Conservation (phyloP, 1,140 invertebrate genomes). For the Archivesica marissinica region DNA sequence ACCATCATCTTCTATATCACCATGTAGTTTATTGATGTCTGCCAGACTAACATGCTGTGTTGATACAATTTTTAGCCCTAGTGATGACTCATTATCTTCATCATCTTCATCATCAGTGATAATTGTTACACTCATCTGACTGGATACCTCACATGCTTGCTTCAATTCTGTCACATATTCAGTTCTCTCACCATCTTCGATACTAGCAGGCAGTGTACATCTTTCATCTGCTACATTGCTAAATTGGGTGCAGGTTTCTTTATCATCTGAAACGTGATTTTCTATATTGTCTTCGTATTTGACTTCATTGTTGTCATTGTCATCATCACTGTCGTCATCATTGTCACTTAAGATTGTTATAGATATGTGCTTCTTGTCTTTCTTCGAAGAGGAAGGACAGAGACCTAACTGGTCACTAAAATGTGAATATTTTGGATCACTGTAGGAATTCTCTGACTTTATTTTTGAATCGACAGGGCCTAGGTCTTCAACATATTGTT, state of each 20-base stretch:
- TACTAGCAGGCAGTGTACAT: too few relatives aligned
- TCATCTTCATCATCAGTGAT: constrained; percentile 33
- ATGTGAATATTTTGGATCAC: neutral
- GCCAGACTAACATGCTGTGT: constrained; percentile 6
- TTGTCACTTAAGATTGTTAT: constrained; percentile 41
- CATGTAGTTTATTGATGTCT: constrained; percentile 13
- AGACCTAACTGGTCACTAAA: constrained; percentile 19
- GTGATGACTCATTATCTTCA: neutral
- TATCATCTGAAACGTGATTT: too few relatives aligned
- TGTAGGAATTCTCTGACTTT: neutral
- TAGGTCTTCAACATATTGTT: neutral
- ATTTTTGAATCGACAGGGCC: neutral
- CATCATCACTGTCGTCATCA: constrained; percentile 21
- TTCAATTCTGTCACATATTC: neutral
- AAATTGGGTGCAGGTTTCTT: too few relatives aligned
- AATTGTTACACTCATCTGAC: neutral
- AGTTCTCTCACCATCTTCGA: neutral
- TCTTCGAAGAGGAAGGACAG: neutral
- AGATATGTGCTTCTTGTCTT: neutral
- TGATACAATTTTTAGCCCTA: constrained; percentile 2
- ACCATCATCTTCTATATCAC: neutral
- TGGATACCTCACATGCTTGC: neutral
- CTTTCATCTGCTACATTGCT: too few relatives aligned
- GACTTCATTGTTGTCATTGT: neutral
- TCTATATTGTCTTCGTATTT: too few relatives aligned